Evolutionary conservation across 2,888 invertebrate species (phyloP).

Genomic region (Spatulosminthurus flaviceps): DNA sequence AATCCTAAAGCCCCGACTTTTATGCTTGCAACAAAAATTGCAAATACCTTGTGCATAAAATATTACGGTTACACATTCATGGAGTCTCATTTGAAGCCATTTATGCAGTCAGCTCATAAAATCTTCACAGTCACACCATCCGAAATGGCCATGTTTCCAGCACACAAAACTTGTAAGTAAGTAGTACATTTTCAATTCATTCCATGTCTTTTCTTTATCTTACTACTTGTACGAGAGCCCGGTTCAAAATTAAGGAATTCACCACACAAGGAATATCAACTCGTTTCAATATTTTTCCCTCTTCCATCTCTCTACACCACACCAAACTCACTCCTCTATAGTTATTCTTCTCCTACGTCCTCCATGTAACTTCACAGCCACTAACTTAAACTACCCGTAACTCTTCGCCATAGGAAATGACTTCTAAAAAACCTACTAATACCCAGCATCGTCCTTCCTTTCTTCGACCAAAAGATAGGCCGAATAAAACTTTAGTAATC

Average conservation of each 20-base stretch:
- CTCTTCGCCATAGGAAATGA: too few species aligned
- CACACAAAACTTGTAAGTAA: constrained; percentile 9
- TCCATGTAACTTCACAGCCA: not conserved
- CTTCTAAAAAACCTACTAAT: too few species aligned
- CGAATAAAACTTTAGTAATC: too few species aligned
- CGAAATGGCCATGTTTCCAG: constrained; percentile 9
- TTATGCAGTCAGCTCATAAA: constrained; percentile 39
- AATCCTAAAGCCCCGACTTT: not conserved
- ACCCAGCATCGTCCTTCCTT: too few species aligned
- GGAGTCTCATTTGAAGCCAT: constrained; percentile 30
- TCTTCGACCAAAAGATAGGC: too few species aligned
- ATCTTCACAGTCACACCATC: constrained; percentile 29
- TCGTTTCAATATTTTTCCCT: constrained; percentile 1
- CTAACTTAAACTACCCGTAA: too few species aligned
- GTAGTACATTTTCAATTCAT: constrained; percentile 14
- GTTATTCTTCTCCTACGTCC: not conserved
- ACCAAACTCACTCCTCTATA: not conserved
- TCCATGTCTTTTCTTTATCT: constrained; percentile 13
- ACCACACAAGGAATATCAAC: constrained; percentile 13
- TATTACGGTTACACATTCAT: constrained; percentile 30
- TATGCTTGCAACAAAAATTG: constrained; percentile 7
- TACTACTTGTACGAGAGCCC: not conserved
- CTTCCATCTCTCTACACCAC: not conserved
- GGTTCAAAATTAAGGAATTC: constrained; percentile 18
- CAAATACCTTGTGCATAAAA: constrained; percentile 26